phyloP scores from a whole-genome alignment of 1,140 invertebrate species.

The Zaprionus camerounensis region DNA sequence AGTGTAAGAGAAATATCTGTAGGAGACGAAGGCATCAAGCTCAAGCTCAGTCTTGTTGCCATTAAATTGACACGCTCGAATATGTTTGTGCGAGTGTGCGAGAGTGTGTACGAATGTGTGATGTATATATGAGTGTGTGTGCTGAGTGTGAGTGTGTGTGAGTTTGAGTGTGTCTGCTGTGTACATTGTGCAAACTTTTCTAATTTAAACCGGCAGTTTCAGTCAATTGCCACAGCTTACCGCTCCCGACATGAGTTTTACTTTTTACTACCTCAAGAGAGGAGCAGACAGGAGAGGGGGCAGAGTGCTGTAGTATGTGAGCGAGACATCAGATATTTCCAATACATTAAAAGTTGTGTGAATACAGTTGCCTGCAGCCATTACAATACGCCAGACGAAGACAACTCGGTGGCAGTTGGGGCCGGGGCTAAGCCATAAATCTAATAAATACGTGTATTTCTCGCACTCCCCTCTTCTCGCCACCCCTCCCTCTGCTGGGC shows the following conservation, averaged over 20 bases:
- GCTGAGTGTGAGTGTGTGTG: conserved; percentile 26
- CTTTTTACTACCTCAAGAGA: conserved; percentile 72
- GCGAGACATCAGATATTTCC: conserved; percentile 59
- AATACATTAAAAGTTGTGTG: conserved; percentile 81
- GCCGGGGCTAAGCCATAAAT: conserved; percentile 72
- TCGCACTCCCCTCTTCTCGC: conserved; percentile 19
- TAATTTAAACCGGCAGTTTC: conserved; percentile 82
- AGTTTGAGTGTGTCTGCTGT: conserved; percentile 47
- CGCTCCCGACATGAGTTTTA: conserved; percentile 80
- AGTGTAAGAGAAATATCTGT: conserved; percentile 2
- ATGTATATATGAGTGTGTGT: conserved; percentile 2
- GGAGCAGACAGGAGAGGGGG: not conserved
- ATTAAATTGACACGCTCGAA: conserved; percentile 79
- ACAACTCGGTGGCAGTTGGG: not conserved
- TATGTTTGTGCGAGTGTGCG: conserved; percentile 41
- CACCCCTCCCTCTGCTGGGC: not conserved
- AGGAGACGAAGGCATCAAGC: conserved; percentile 15
- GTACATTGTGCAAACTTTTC: conserved; percentile 80
- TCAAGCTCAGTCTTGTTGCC: conserved; percentile 52
- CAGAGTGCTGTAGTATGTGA: not conserved
- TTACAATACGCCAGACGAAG: conserved; percentile 59
- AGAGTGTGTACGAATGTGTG: conserved; percentile 7
- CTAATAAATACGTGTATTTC: conserved; percentile 79
- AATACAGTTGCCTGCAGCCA: conserved; percentile 74
- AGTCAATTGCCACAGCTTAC: conserved; percentile 81